Conservation (phyloP, 2,113 vertebrate genomes). For the Murina feae region DNA sequence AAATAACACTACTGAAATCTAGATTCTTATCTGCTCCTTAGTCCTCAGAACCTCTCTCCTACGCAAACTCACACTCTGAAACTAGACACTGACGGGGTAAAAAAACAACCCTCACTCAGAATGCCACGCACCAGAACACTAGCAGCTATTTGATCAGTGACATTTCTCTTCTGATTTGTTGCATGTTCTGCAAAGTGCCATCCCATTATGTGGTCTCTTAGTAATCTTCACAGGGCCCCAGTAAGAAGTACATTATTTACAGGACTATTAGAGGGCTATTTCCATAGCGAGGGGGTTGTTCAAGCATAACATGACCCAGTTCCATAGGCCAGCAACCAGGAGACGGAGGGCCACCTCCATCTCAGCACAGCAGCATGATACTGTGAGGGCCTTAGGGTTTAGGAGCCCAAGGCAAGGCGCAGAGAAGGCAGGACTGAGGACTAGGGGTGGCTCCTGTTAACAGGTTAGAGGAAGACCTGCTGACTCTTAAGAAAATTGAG, state of each 20-base stretch:
- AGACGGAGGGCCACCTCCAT: neutral
- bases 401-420: neutral
- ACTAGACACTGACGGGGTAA: neutral
- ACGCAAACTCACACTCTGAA: neutral
- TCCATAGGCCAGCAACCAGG: neutral
- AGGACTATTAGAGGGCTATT: neutral
- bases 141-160: neutral
- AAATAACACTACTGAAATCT: neutral
- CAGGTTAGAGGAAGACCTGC: neutral
- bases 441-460: neutral
- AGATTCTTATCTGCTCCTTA: neutral
- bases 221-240: neutral
- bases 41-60: neutral
- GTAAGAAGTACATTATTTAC: neutral
- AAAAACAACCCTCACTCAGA: neutral
- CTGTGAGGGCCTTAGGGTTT: neutral
- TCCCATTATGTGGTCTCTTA: neutral
- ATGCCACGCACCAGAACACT: neutral
- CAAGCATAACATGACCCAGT: neutral
- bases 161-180: neutral
- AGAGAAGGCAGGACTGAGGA: neutral
- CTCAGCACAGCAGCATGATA: neutral
- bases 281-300: neutral
- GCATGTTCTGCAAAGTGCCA: neutral
- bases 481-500: neutral